Conservation (phyloP, 2,888 invertebrate genomes). For the Clivina fossor region DNA sequence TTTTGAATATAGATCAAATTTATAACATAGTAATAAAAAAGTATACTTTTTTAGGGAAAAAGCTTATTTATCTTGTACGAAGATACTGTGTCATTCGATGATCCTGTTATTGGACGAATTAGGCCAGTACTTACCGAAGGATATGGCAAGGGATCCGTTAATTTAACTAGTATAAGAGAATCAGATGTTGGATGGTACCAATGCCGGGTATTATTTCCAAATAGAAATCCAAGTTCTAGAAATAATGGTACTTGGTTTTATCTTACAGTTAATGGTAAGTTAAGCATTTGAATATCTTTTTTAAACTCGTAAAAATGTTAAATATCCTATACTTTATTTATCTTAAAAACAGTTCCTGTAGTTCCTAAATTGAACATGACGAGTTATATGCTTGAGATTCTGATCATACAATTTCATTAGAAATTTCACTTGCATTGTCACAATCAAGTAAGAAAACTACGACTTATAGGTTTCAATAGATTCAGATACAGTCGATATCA, state of each 20-base stretch:
- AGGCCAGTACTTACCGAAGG: constrained; percentile 60
- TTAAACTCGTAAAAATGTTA: background rate
- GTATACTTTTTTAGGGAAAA: constrained; percentile 67
- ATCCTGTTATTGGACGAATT: constrained; percentile 73
- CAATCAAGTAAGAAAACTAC: too few relatives aligned
- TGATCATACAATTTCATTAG: too few relatives aligned
- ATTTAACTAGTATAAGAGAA: constrained; percentile 83
- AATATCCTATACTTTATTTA: too few relatives aligned
- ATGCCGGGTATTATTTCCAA: constrained; percentile 85
- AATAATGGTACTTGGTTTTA: constrained; percentile 91
- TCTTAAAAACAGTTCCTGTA: too few relatives aligned
- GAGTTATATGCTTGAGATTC: too few relatives aligned
- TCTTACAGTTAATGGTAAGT: constrained; percentile 82
- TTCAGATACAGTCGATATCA: too few relatives aligned
- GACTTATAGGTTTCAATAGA: too few relatives aligned
- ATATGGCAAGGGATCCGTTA: constrained; percentile 72
- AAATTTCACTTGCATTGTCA: too few relatives aligned
- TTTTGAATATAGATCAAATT: too few relatives aligned
- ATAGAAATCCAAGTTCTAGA: constrained; percentile 79
- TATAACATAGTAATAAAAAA: too few relatives aligned
- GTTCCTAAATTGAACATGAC: too few relatives aligned
- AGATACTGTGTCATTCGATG: constrained; percentile 66
- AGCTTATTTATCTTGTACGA: constrained; percentile 82
- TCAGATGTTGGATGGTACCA: constrained; percentile 91
- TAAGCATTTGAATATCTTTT: background rate